Percentiles rank a stretch among this genome's conserved stretches.
Evolutionary conservation across 2,797 vertebrate genomes (phyloP).

Genomic region (Scarus forsteni): DNA sequence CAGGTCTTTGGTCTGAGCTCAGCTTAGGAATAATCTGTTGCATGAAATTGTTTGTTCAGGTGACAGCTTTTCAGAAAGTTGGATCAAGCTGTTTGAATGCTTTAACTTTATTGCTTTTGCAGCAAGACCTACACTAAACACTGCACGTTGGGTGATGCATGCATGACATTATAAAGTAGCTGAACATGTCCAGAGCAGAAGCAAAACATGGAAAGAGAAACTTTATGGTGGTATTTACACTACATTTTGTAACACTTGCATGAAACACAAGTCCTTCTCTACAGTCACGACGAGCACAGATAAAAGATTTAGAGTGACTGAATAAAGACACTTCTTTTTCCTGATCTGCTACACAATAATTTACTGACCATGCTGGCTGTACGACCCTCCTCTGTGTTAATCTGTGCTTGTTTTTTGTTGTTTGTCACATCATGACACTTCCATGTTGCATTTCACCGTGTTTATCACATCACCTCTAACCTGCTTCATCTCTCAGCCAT

Average conservation of each 20-base stretch:
- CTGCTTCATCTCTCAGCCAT: conserved; percentile 14
- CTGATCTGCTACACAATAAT: conserved; percentile 2
- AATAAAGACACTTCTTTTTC: neutral
- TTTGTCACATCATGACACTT: conserved; percentile 45
- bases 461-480: conserved; percentile 48
- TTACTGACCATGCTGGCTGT: conserved; percentile 64
- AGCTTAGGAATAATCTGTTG: neutral
- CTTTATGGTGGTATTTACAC: neutral
- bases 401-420: conserved; percentile 58
- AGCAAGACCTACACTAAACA: conserved; percentile 39
- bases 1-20: too few species aligned
- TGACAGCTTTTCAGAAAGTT: too few species aligned
- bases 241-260: conserved; percentile 28
- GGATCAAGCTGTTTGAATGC: too few species aligned
- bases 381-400: conserved; percentile 71
- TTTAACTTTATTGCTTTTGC: neutral
- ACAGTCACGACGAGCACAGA: conserved; percentile 37
- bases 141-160: conserved; percentile 21
- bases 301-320: conserved; percentile 24
- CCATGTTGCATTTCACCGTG: conserved; percentile 43
- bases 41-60: too few species aligned
- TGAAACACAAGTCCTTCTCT: conserved; percentile 46
- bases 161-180: conserved; percentile 52
- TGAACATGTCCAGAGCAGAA: conserved; percentile 17
- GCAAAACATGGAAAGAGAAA: conserved; percentile 32